Evolutionary conservation across 2,797 vertebrate genomes (phyloP), one percentile per base, ranked within the genome.

Genomic region (Parotocinclus haroldoi): DNA sequence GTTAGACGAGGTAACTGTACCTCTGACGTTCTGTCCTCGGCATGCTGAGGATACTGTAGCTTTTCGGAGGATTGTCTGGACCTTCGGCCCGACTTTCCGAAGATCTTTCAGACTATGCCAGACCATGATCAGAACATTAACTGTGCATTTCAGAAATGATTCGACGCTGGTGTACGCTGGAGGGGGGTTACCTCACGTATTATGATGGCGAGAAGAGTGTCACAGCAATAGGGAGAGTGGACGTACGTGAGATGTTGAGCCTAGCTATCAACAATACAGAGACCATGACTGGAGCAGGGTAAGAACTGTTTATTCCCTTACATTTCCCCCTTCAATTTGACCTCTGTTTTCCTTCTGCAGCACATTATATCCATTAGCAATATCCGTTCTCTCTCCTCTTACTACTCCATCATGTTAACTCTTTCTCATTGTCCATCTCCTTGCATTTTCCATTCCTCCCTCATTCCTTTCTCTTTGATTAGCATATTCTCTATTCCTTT

Each of bases 111-210:
- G 48, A 14, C n/a, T 50, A 3, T 50, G 7, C 4, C 14, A 16
- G 11, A 48, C 13, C 13, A 7, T 48, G 12, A 48, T n/a, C 9
- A 52, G 16, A 18, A 45, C 6, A 4, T 53, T 83, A 39, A 72
- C 3, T 74, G 76, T 86, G 56, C 64, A 71, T 84, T 63, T 39
- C 83, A 98, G 96, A 98, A 39, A 89, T 92, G 85, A 83, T 80
- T 14, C 93, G 82, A 36, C 93, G 91, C 17, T 99, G 95, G 96
- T 99, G 96, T 67, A 94, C 95, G 1, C 78, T 98, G 71, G 96
- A 98, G 88, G 93, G 93, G 5, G 92, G 94, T 54, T 96, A 93
- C 78, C 83, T 98, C 76, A 96, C 89, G 78, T 98, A 93, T 83
- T 98, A 98, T 37, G 96, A 98, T 82, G 93, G 84, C 60, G 92